Conservation (phyloP, 2,797 vertebrate species). For the Lagodon rhomboides region DNA sequence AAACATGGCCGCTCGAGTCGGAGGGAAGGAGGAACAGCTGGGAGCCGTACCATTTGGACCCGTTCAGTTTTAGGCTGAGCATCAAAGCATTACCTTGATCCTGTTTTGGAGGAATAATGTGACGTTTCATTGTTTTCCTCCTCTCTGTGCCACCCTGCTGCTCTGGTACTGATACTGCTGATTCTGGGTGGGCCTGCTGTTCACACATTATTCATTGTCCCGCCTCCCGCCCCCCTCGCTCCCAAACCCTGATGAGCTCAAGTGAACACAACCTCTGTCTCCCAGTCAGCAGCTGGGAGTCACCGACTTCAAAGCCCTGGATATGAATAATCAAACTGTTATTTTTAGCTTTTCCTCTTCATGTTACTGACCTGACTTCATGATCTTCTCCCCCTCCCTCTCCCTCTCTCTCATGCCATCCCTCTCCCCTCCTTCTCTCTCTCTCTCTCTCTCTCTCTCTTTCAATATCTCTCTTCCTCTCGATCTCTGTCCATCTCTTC, state of each 20-base stretch:
- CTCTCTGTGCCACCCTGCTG: constrained; percentile 38
- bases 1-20: background rate
- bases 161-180: constrained; percentile 21
- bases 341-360: constrained; percentile 73
- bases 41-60: background rate
- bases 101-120: constrained; percentile 17
- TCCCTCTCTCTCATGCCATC: background rate
- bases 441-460: constrained; percentile 12
- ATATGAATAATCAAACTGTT: constrained; percentile 76
- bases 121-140: constrained; percentile 47
- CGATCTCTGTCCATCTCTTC: constrained; percentile 17
- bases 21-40: constrained; percentile 3
- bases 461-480: constrained; percentile 20
- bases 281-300: constrained; percentile 63
- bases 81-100: constrained; percentile 41
- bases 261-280: constrained; percentile 59
- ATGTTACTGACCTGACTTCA: constrained; percentile 67
- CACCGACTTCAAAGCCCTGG: constrained; percentile 66
- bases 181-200: constrained; percentile 39
- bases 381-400: constrained; percentile 35
- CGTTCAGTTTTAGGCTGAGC: constrained; percentile 8
- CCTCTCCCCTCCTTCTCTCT: background rate
- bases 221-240: constrained; percentile 6
- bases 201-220: constrained; percentile 54
- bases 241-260: constrained; percentile 36